Base-by-base conservation (phyloP, 2,888 invertebrate genomes). In the Sussaba pulchella region DNA sequence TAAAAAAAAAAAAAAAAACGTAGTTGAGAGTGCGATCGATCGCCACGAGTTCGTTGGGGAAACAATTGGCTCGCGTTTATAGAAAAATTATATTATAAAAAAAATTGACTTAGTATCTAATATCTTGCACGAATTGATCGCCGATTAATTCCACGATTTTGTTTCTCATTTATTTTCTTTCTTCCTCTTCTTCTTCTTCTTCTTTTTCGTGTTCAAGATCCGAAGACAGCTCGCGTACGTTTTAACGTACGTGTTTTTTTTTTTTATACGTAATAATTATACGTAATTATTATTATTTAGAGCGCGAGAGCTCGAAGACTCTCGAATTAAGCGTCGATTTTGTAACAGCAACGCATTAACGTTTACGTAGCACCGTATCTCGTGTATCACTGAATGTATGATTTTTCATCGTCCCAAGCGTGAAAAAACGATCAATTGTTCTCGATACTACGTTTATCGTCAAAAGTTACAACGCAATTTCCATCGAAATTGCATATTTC, bases 21-120 rank as follows among this genome's bases (percentile, higher is more conserved):
- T 69, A 39, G 36, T 50, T 17, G 50, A 50, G 66, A 66, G 17
- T 21, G n/a, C 36, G 47, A 67, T 52, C 67, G 52, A 67, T 45
- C 31, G 45, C 47, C 36, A 39, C 45, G 17, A 64, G 2, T 9
- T 14, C 24, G 17, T 14, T 36, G 21, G 41, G 43, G 52, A 59
- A n/a, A 31, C 45, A 59, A 41, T 19, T 50, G 14, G 39, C 63
- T 74, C 10, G 39, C 47, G 17, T 66, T 59, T 47, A 83, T 84
- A 85, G 76, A 77, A 85, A 85, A 85, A 86, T 84, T 67, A 85
- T 66, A 70, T 82, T 70, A 82, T 86, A 85, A 31, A 81, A 87
- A 85, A 87, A 84, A 63, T 75, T 80, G 67, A 39, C 87, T 88
- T 87, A 86, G 85, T 66, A 6, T 36, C 86, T 87, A 87, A 61